These are phyloP conservation scores for Heliconius sara DNA, from an alignment of 2,888 invertebrate species.

Conservation along the genomic window DNA sequence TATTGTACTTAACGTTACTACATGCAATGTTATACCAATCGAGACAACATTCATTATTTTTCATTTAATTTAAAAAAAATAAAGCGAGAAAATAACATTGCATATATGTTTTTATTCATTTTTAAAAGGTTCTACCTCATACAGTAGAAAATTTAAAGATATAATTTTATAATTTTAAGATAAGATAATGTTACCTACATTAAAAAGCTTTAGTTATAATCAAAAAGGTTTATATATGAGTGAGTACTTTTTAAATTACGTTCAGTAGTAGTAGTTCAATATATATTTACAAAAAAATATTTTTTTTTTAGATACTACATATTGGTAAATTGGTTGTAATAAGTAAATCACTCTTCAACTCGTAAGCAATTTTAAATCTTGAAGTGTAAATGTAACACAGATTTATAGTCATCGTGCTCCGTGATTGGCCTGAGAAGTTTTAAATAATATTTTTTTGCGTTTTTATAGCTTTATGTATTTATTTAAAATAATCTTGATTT, in stretches of 20 bases:
- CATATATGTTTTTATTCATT: too few species aligned
- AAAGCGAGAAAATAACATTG: neutral
- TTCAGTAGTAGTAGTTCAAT: too few species aligned
- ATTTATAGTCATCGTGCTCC: constrained; percentile 47
- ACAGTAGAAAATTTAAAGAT: too few species aligned
- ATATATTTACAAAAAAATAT: neutral
- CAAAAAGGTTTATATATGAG: too few species aligned
- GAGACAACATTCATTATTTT: neutral
- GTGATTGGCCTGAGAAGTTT: constrained; percentile 34
- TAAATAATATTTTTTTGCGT: constrained; percentile 28
- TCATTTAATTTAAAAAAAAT: neutral
- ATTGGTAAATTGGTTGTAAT: constrained; percentile 28
- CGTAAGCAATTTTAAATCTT: constrained; percentile 37
- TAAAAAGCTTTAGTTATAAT: neutral
- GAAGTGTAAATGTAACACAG: constrained; percentile 46
- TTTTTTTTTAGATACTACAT: neutral
- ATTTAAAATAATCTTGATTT: neutral
- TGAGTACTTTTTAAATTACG: neutral
- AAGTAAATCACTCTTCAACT: constrained; percentile 28
- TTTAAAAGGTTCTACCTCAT: too few species aligned
- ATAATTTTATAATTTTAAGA: too few species aligned
- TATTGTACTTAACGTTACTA: too few species aligned
- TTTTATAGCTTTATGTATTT: neutral
- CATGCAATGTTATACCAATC: neutral
- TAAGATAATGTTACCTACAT: too few species aligned